Percentiles rank a stretch among this genome's conserved stretches.
phyloP scores from a whole-genome alignment of 2,797 vertebrate genomes.

The Heliangelus exortis region DNA sequence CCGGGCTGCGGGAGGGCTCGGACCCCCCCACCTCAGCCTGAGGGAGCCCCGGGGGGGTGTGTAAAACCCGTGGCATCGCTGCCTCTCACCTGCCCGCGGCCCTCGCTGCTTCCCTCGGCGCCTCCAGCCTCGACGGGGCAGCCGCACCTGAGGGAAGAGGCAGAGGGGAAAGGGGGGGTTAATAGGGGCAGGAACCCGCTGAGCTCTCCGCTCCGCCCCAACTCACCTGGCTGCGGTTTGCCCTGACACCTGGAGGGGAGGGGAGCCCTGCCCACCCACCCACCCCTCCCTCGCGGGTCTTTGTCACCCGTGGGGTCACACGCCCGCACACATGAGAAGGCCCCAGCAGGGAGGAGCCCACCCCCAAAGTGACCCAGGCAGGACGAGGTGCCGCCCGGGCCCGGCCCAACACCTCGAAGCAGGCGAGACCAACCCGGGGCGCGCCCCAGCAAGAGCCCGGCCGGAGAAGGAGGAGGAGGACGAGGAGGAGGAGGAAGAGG shows the following conservation, averaged over 20 bases:
- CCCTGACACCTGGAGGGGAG: neutral
- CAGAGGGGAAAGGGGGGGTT: neutral
- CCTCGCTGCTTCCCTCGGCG: neutral
- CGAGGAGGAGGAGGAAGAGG: no score
- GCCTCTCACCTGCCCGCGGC: constrained; percentile 29
- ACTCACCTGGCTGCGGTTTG: neutral
- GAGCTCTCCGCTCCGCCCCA: neutral
- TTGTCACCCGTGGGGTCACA: neutral
- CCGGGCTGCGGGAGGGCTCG: no score
- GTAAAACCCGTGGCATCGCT: neutral
- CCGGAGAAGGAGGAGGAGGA: no score
- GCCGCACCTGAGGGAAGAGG: neutral
- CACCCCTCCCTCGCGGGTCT: neutral
- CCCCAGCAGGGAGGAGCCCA: neutral
- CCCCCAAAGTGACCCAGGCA: neutral
- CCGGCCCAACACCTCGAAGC: neutral
- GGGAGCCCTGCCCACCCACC: neutral
- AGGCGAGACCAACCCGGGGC: neutral
- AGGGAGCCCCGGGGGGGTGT: neutral
- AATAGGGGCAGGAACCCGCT: neutral
- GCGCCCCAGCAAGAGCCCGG: neutral
- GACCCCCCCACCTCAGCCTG: neutral
- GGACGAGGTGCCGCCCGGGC: neutral
- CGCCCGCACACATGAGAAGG: neutral
- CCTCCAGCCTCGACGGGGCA: neutral